Percentiles rank a stretch among this genome's conserved stretches.
Evolutionary conservation across 1,140 invertebrate genomes (phyloP).

Genomic region (Gyrodactylus salaris): DNA sequence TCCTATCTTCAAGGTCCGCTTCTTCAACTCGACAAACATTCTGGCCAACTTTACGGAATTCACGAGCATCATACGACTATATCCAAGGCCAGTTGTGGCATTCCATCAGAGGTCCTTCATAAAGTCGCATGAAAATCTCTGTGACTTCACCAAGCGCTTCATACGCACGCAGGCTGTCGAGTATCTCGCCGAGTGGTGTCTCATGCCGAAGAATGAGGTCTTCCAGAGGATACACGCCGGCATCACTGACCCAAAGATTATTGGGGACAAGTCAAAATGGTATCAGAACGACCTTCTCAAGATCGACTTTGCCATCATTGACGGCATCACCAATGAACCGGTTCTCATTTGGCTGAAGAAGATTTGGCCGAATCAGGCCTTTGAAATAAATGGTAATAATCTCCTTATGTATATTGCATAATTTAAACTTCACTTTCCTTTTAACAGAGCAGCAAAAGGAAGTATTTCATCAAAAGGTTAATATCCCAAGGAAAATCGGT

Average conservation of each 20-base stretch:
- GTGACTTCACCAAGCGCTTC: constrained; percentile 55
- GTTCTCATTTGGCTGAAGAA: neutral
- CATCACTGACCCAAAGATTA: constrained; percentile 58
- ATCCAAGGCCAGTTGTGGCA: constrained; percentile 82
- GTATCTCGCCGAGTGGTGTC: constrained; percentile 81
- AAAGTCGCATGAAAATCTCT: constrained; percentile 44
- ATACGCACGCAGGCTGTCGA: constrained; percentile 65
- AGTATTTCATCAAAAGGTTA: neutral
- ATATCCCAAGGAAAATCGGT: neutral
- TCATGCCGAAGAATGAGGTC: constrained; percentile 78
- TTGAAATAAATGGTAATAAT: neutral
- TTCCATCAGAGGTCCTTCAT: constrained; percentile 94
- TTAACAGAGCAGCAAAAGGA: neutral
- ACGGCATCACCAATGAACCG: neutral
- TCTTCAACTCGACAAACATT: constrained; percentile 85
- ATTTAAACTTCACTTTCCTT: neutral
- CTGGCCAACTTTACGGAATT: constrained; percentile 88
- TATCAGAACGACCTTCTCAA: constrained; percentile 25
- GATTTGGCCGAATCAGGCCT: neutral
- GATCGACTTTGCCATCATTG: neutral
- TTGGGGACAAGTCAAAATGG: constrained; percentile 90
- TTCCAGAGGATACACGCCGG: constrained; percentile 77
- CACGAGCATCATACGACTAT: constrained; percentile 64
- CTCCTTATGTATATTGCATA: neutral
- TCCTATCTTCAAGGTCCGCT: constrained; percentile 34